Percentiles rank a stretch among this genome's conserved stretches.
Evolutionary conservation across 2,888 invertebrate genomes (phyloP).

Genomic region (Aquatica leii): DNA sequence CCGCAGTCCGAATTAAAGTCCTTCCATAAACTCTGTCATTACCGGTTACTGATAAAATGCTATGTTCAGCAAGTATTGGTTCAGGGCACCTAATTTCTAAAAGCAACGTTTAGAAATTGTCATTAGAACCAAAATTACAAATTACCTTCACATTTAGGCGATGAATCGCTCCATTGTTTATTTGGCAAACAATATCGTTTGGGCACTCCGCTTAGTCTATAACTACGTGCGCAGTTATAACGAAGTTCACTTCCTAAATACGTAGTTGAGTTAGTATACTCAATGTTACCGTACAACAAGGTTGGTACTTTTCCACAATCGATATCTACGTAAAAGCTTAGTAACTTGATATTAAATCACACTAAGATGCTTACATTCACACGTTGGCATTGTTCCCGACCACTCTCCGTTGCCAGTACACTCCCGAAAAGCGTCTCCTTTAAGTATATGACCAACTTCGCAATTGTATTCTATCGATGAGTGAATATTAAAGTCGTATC

Average conservation of each 20-base stretch:
- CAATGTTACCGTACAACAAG: constrained; percentile 78
- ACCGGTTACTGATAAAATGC: constrained; percentile 87
- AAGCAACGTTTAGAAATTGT: constrained; percentile 35
- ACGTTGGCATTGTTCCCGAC: constrained; percentile 82
- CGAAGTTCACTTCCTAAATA: constrained; percentile 81
- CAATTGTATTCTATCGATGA: constrained; percentile 89
- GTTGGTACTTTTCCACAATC: constrained; percentile 88
- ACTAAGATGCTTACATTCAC: constrained; percentile 75
- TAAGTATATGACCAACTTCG: constrained; percentile 81
- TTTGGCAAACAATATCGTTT: constrained; percentile 77
- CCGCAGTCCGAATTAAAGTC: constrained; percentile 79
- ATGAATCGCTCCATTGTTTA: constrained; percentile 82
- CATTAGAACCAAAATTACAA: not conserved
- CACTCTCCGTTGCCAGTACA: constrained; percentile 84
- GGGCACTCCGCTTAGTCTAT: constrained; percentile 78
- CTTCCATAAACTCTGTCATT: constrained; percentile 91
- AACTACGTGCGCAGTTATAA: constrained; percentile 83
- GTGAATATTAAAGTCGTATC: constrained; percentile 89
- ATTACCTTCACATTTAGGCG: constrained; percentile 87
- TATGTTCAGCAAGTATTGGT: constrained; percentile 82
- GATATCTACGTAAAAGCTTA: constrained; percentile 71
- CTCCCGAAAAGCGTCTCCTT: constrained; percentile 74
- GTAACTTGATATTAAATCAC: too few relatives aligned
- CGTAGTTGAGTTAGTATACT: constrained; percentile 80
- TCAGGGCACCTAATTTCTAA: constrained; percentile 88